Evolutionary conservation across 2,888 invertebrate species (phyloP).

Genomic region (Homarus gammarus): DNA sequence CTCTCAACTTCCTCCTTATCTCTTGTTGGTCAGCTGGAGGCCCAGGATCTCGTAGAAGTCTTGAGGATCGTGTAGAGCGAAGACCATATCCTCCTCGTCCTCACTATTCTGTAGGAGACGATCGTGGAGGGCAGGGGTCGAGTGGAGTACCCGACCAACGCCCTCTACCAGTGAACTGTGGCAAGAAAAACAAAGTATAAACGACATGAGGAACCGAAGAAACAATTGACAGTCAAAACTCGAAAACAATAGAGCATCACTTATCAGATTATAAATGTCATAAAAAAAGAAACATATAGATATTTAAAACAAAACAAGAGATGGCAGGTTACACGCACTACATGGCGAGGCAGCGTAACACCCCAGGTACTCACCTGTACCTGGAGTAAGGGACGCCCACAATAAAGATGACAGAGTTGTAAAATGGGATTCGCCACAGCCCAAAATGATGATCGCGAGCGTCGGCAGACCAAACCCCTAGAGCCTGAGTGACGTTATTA

Average conservation of each 20-base stretch:
- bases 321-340: too few species aligned
- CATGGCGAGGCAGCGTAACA: too few species aligned
- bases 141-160: not conserved
- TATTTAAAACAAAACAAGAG: too few species aligned
- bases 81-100: not conserved
- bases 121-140: not conserved
- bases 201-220: too few species aligned
- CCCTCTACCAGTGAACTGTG: not conserved
- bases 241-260: too few species aligned
- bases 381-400: slow-evolving; percentile 57
- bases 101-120: not conserved
- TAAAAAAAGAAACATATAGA: not conserved
- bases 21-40: not conserved
- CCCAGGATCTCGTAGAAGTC: not conserved
- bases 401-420: slow-evolving; percentile 21
- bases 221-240: too few species aligned
- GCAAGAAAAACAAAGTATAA: not conserved
- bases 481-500: slow-evolving; percentile 38
- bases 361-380: slow-evolving; percentile 46
- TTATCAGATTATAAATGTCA: too few species aligned
- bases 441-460: slow-evolving; percentile 54
- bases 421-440: slow-evolving; percentile 49
- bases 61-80: not conserved
- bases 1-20: too few species aligned
- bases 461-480: slow-evolving; percentile 37